These are phyloP conservation scores for Murina feae DNA, from an alignment of 2,113 vertebrate species.

Conservation along the genomic window DNA sequence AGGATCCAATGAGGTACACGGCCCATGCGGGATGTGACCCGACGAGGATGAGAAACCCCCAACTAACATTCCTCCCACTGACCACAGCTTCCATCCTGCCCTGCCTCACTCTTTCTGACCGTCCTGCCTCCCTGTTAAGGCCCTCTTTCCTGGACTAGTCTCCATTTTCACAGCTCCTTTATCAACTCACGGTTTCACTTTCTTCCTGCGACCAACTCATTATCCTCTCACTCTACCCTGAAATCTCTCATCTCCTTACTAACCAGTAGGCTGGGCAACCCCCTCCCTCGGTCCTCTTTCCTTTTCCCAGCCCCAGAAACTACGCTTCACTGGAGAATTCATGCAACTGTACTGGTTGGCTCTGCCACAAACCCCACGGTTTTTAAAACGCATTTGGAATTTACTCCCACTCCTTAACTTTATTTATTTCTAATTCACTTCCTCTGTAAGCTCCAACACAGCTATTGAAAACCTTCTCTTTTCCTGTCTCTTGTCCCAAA, in stretches of 20 bases:
- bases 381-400: background rate
- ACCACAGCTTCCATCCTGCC: background rate
- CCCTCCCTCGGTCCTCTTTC: background rate
- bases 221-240: background rate
- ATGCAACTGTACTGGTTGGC: fast-evolving
- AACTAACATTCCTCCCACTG: background rate
- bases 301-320: background rate
- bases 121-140: fast-evolving
- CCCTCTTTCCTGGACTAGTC: background rate
- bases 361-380: background rate
- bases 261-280: background rate
- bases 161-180: background rate
- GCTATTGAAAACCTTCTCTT: background rate
- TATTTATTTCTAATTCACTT: background rate
- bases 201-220: fast-evolving
- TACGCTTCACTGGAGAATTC: background rate
- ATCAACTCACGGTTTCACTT: background rate
- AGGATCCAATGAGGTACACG: background rate
- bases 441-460: background rate
- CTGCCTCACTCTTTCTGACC: fast-evolving
- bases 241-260: background rate
- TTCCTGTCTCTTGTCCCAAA: background rate
- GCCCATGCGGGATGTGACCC: background rate
- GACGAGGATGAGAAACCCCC: fast-evolving
- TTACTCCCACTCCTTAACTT: no score